Evolutionary conservation across 2,113 vertebrate genomes (phyloP).

Genomic region (Rhombomys opimus): DNA sequence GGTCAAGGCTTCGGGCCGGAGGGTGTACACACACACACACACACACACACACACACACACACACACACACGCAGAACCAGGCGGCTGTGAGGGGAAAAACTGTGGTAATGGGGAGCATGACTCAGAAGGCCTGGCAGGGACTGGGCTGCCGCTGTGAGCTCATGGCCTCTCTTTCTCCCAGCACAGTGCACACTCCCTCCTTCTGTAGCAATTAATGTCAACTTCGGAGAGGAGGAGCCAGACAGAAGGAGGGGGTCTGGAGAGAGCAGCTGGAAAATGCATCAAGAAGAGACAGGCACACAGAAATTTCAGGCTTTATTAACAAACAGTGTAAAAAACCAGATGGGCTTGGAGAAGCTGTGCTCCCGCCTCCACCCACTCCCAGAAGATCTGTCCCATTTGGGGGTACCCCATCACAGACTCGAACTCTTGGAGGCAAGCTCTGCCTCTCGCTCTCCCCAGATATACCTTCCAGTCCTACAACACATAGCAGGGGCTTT

Average conservation of each 20-base stretch:
- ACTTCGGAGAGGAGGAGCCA: constrained; percentile 43
- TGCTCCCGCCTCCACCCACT: not conserved
- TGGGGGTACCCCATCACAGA: not conserved
- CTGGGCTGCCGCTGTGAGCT: constrained; percentile 60
- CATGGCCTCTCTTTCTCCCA: constrained; percentile 25
- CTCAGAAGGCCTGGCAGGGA: constrained; percentile 76
- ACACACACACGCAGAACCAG: not conserved
- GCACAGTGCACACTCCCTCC: not conserved
- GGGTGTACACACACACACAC: not conserved
- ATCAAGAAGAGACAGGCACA: constrained; percentile 24
- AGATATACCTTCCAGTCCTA: not conserved
- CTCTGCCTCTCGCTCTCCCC: not conserved
- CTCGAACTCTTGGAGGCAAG: not conserved
- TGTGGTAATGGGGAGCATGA: constrained; percentile 78
- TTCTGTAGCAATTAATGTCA: constrained; percentile 20
- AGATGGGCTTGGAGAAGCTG: not conserved
- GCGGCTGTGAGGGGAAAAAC: constrained; percentile 76
- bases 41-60: not conserved
- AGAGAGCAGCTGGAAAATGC: constrained; percentile 71
- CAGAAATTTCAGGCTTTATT: constrained; percentile 75
- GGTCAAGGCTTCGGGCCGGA: not conserved
- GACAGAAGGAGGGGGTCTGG: not conserved
- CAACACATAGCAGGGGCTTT: not conserved
- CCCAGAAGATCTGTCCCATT: not conserved
- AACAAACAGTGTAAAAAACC: constrained; percentile 65